Base-by-base conservation (phyloP, 1,140 invertebrate genomes). In the Apis dorsata region DNA sequence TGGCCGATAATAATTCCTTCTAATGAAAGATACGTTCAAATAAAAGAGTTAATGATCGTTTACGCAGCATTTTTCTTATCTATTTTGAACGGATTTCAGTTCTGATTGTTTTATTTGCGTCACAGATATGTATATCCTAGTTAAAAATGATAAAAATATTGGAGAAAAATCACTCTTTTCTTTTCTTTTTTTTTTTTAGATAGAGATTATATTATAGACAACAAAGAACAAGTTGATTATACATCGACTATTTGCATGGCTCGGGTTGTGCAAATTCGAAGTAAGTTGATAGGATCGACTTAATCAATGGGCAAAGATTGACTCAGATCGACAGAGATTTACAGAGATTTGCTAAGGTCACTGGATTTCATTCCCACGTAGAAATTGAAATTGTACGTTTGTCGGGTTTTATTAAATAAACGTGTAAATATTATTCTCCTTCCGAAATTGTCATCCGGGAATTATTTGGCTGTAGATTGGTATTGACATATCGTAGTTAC, bases 21-120 rank as follows among this genome's bases (percentile, higher is more conserved):
- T 74, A 19, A 51, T 71, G 75, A 77, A 59, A 57, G 72, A 77
- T 68, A 74, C 83, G 79, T 88, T 80, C 80, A 65, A 55, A 57
- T 81, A 80, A 60, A 85, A 83, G 72, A 70, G 80, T 83, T 88
- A 83, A 88, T 80, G 77, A 77, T 72, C 79, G 76, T 79, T 85
- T 66, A 77, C 85, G 53, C 24, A 24, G 28, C 34, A 76, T 15
- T 7, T 11, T 9, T 10, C 60, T 53, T 65, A 28, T 70, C 75
- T 63, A 44, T 44, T 63, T 66, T 60, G 63, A 73, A 75, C 44
- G 34, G 2, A 1, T 44, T 51, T 24, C 5, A 24, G 21, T 12
- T n/a, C 51, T 66, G 59, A 55, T 60, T 60, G 69, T 34, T 87
- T 70, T 69, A 60, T 21, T 44, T 44, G 12, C 68, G 62, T 15